Evolutionary conservation across 1,140 invertebrate species (phyloP).

Genomic region (Aphelenchoides fujianensis): DNA sequence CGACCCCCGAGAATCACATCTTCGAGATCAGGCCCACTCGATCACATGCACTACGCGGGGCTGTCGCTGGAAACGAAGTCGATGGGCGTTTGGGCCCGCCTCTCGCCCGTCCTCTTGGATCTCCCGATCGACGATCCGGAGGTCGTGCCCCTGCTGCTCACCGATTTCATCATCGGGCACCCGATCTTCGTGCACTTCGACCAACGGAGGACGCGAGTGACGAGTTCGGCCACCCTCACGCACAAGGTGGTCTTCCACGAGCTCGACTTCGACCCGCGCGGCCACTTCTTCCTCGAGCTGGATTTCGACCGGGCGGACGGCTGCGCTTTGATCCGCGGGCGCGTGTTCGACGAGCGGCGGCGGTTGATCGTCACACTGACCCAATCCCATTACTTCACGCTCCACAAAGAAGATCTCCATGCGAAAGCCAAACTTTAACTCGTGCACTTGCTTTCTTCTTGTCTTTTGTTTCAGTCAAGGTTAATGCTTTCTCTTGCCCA

Average conservation of each 20-base stretch:
- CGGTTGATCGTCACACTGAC: background rate
- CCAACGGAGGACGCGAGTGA: background rate
- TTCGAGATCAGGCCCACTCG: background rate
- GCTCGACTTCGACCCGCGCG: constrained; percentile 3
- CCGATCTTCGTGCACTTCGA: background rate
- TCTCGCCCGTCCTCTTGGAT: background rate
- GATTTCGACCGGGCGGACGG: background rate
- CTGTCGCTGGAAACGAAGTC: background rate
- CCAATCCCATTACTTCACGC: constrained; percentile 12
- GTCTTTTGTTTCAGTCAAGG: background rate
- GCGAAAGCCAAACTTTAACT: background rate
- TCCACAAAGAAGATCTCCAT: constrained; percentile 7
- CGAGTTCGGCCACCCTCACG: background rate
- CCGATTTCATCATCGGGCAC: background rate
- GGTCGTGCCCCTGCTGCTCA: background rate
- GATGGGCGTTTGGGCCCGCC: background rate
- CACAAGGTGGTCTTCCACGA: background rate
- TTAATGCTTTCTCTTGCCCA: no score
- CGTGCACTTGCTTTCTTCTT: background rate
- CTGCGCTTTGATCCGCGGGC: background rate
- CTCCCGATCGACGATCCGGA: background rate
- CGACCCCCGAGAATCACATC: background rate
- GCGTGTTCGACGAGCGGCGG: background rate
- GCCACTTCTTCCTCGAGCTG: constrained; percentile 1
- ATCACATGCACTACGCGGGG: background rate